A percentile compares a stretch with the other conserved stretches of the same genome.
phyloP scores from a whole-genome alignment of 1,140 invertebrate species.

The Yoshiicerus persimilis region DNA sequence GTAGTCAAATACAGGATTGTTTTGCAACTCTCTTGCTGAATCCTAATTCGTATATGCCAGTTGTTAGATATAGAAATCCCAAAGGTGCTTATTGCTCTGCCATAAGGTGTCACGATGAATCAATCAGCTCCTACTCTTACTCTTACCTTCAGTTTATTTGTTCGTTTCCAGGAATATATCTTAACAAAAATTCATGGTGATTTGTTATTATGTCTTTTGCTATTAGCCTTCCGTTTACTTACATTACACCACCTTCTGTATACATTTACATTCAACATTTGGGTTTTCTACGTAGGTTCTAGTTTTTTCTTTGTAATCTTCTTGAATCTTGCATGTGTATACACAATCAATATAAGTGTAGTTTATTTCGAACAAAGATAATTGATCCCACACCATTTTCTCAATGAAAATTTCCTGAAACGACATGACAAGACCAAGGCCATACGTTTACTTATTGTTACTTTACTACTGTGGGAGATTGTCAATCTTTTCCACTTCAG shows the following conservation, averaged over 20 bases:
- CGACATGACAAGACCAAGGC: background rate
- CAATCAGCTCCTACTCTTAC: background rate
- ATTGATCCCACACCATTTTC: background rate
- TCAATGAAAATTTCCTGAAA: background rate
- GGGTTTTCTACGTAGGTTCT: background rate
- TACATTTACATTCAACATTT: background rate
- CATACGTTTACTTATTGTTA: background rate
- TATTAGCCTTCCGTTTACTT: background rate
- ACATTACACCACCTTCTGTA: background rate
- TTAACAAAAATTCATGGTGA: background rate
- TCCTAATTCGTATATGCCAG: background rate
- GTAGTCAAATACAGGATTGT: too few species aligned
- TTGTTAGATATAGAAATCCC: background rate
- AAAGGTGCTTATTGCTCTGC: background rate
- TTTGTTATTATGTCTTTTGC: background rate
- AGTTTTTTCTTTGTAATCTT: background rate
- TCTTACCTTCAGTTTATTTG: too few species aligned
- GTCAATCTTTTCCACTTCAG: background rate
- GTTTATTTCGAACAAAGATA: background rate
- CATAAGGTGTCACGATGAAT: background rate
- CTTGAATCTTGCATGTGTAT: background rate
- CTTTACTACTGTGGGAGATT: background rate
- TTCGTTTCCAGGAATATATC: background rate
- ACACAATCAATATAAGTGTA: background rate
- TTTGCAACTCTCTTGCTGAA: background rate